Evolutionary conservation across 2,797 vertebrate species (phyloP).

Genomic region (Leptodactylus fallax): DNA sequence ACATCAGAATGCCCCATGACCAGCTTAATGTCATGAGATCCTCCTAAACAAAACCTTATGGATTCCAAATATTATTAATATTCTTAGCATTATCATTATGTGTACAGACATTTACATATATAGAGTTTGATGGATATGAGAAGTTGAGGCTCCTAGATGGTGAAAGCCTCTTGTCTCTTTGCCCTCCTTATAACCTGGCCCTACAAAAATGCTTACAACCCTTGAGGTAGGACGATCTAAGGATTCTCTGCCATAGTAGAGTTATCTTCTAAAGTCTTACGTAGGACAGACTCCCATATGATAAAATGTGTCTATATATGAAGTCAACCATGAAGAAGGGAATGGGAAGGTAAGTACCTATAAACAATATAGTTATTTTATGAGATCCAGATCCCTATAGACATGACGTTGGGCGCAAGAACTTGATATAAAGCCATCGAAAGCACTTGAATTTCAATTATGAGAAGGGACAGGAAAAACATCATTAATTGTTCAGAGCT

Average conservation of each 20-base stretch:
- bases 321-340: background rate
- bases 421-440: conserved; percentile 27
- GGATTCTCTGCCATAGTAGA: background rate
- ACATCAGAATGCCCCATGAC: too few relatives aligned
- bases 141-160: background rate
- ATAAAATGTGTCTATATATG: background rate
- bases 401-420: background rate
- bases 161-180: background rate
- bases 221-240: background rate
- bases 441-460: conserved; percentile 26
- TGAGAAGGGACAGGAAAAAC: conserved; percentile 31
- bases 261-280: background rate
- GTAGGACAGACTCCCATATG: background rate
- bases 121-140: background rate
- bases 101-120: background rate
- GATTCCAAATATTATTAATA: too few relatives aligned
- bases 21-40: too few relatives aligned
- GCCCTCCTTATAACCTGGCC: background rate
- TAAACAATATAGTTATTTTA: background rate
- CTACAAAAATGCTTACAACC: background rate
- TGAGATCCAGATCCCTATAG: background rate
- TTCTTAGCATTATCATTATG: too few relatives aligned
- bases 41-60: too few relatives aligned
- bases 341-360: background rate
- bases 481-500: conserved; percentile 40